These are phyloP conservation scores for human DNA, from an alignment of 2,113 vertebrate species.

Conservation along the genomic window GRCh38 chr4:10224001-10224500, in stretches of 20 bases:
- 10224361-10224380: not conserved
- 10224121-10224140: not conserved
- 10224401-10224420: not conserved
- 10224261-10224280: not conserved
- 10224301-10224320: not conserved
- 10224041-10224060: accelerated
- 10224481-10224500: not conserved
- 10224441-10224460: not conserved
- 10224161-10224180: not conserved
- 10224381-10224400: too few species aligned
- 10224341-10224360: too few species aligned
- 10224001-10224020: too few species aligned
- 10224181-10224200: too few species aligned
- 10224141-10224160: not conserved
- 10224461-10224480: not conserved
- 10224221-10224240: not conserved
- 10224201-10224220: not conserved
- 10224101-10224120: not conserved
- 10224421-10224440: not conserved
- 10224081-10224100: not conserved
- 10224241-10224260: not conserved
- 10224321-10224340: not conserved
- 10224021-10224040: not conserved
- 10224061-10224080: not conserved
- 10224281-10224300: not conserved